Conservation (phyloP, 2,113 vertebrate species). For the Procapra przewalskii region DNA sequence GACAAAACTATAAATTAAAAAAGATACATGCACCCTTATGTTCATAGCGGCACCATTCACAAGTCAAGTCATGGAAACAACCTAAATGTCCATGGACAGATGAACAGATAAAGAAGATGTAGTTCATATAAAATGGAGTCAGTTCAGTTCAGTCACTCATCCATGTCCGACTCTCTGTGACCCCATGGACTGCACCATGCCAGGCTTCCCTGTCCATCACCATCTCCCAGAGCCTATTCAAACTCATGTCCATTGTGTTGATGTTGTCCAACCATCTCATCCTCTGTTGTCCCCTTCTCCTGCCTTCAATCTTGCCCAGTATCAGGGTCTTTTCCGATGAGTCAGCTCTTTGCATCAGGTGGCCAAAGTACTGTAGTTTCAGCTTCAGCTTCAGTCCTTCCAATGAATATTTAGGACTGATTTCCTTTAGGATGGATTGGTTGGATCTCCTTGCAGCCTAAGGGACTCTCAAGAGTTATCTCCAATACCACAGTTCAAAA, state of each 20-base stretch:
- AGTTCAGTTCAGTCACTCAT: background rate
- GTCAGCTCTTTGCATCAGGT: background rate
- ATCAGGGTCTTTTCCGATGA: background rate
- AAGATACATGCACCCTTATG: background rate
- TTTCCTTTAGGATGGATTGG: background rate
- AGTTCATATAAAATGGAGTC: background rate
- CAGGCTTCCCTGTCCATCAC: background rate
- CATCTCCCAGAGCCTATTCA: background rate
- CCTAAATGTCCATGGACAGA: background rate
- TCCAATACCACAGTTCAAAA: background rate
- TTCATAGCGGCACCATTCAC: background rate
- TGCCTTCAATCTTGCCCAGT: background rate
- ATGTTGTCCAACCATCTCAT: background rate
- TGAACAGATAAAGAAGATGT: background rate
- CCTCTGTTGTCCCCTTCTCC: background rate
- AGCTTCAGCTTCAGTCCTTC: background rate
- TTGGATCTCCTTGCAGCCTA: background rate
- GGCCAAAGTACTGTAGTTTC: background rate
- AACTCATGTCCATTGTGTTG: background rate
- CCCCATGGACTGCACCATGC: background rate
- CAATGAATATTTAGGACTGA: background rate
- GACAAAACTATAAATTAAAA: background rate
- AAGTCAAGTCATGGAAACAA: background rate
- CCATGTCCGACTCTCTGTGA: fast-evolving
- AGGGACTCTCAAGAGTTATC: background rate